Evolutionary conservation across 1,140 invertebrate genomes (phyloP).

Genomic region (Proales similis): DNA sequence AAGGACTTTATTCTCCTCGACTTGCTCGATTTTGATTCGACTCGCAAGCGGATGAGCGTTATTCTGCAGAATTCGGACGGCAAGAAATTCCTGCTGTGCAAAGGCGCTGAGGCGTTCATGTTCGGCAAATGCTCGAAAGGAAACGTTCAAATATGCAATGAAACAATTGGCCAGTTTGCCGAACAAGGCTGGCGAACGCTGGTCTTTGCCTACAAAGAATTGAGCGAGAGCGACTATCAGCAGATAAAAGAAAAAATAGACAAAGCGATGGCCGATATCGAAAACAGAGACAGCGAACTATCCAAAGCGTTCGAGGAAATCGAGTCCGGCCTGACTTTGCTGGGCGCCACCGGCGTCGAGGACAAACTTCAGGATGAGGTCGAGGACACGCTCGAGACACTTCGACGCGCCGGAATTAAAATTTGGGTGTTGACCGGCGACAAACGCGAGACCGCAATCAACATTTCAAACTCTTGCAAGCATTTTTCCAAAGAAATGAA

Average conservation of each 20-base stretch:
- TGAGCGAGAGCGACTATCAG: constrained; percentile 23
- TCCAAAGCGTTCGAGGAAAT: constrained; percentile 28
- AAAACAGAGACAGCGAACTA: background rate
- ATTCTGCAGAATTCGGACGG: constrained; percentile 10
- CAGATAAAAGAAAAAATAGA: background rate
- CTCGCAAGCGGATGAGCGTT: constrained; percentile 80
- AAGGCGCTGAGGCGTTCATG: constrained; percentile 36
- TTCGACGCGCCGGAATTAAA: constrained; percentile 74
- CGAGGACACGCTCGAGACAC: constrained; percentile 71
- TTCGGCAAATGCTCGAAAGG: constrained; percentile 15
- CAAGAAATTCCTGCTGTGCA: constrained; percentile 6
- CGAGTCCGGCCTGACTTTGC: constrained; percentile 41
- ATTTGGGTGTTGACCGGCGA: constrained; percentile 95
- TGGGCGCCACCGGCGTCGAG: constrained; percentile 68
- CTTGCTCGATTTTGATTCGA: constrained; percentile 98
- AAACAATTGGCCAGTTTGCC: constrained; percentile 18
- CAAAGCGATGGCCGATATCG: constrained; percentile 24
- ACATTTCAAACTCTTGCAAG: constrained; percentile 88
- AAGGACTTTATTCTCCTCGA: constrained; percentile 77
- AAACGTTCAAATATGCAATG: constrained; percentile 27
- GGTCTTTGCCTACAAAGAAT: constrained; percentile 7
- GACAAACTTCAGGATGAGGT: constrained; percentile 76
- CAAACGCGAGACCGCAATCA: constrained; percentile 92
- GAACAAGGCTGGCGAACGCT: constrained; percentile 22
- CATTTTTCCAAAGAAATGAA: constrained; percentile 39